These are phyloP conservation scores for Dryobota labecula DNA, from an alignment of 2,888 invertebrate species.

Conservation along the genomic window DNA sequence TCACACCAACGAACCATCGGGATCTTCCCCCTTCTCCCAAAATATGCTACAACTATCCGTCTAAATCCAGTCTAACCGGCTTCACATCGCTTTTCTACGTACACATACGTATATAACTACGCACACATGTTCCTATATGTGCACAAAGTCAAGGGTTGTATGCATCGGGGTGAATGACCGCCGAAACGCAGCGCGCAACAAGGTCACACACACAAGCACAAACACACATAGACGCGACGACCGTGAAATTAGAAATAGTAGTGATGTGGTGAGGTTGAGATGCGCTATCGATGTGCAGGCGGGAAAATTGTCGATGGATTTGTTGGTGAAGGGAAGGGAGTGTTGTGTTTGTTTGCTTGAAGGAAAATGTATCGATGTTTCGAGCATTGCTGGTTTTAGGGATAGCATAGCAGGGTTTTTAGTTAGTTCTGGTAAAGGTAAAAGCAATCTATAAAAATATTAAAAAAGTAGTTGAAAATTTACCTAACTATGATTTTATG, in stretches of 20 bases:
- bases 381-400: no score
- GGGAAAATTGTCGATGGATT: slow-evolving; percentile 30
- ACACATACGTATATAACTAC: slow-evolving; percentile 25
- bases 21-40: not conserved
- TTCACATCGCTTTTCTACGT: slow-evolving; percentile 48
- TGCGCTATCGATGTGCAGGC: slow-evolving; percentile 37
- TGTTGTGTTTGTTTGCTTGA: not conserved
- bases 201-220: slow-evolving; percentile 87
- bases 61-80: slow-evolving; percentile 52
- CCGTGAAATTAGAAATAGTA: slow-evolving; percentile 89
- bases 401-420: no score
- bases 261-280: slow-evolving; percentile 70
- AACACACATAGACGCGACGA: slow-evolving; percentile 79
- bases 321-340: not conserved
- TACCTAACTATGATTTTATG: no score
- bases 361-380: not conserved
- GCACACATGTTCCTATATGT: slow-evolving; percentile 55
- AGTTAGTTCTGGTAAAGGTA: not conserved
- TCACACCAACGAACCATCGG: not conserved
- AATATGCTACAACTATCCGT: slow-evolving; percentile 36
- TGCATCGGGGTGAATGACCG: slow-evolving; percentile 87
- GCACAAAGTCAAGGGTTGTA: slow-evolving; percentile 88
- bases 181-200: slow-evolving; percentile 87
- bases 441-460: not conserved
- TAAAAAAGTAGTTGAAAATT: not conserved